Conservation (phyloP, 2,888 invertebrate species). For the Drosophila siamana region DNA sequence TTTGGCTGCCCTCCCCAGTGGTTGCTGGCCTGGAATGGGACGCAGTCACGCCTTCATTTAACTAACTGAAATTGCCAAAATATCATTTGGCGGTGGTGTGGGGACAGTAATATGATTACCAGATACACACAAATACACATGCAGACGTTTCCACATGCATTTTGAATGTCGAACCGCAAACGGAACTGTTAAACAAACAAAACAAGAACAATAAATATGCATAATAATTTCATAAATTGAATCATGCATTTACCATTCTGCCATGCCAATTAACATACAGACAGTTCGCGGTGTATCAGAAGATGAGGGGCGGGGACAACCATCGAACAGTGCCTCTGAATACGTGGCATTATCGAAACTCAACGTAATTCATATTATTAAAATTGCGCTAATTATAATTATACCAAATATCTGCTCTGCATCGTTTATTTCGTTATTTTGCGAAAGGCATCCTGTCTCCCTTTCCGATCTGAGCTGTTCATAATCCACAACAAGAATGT, state of each 20-base stretch:
- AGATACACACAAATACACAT: constrained; percentile 1
- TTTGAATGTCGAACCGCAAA: constrained; percentile 11
- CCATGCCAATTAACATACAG: not conserved
- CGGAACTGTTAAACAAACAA: constrained; percentile 61
- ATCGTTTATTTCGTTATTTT: not conserved
- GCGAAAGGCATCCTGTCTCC: not conserved
- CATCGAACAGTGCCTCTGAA: constrained; percentile 9
- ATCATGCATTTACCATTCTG: constrained; percentile 33
- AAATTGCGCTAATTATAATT: constrained; percentile 25
- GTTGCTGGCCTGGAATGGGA: not conserved
- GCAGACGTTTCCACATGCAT: not conserved
- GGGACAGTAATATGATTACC: constrained; percentile 56
- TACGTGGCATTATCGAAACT: constrained; percentile 34
- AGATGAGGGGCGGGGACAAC: constrained; percentile 16
- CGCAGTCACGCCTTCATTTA: constrained; percentile 61
- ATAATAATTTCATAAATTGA: constrained; percentile 72
- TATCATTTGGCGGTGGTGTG: constrained; percentile 31
- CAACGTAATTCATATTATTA: constrained; percentile 47
- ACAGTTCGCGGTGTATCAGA: not conserved
- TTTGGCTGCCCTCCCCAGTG: constrained; percentile 25
- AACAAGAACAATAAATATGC: constrained; percentile 71
- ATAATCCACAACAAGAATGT: not conserved
- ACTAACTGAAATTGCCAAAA: constrained; percentile 69
- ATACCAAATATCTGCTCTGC: not conserved
- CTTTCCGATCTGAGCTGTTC: not conserved